phyloP scores from a whole-genome alignment of 2,797 vertebrate species.

The Labroides dimidiatus region DNA sequence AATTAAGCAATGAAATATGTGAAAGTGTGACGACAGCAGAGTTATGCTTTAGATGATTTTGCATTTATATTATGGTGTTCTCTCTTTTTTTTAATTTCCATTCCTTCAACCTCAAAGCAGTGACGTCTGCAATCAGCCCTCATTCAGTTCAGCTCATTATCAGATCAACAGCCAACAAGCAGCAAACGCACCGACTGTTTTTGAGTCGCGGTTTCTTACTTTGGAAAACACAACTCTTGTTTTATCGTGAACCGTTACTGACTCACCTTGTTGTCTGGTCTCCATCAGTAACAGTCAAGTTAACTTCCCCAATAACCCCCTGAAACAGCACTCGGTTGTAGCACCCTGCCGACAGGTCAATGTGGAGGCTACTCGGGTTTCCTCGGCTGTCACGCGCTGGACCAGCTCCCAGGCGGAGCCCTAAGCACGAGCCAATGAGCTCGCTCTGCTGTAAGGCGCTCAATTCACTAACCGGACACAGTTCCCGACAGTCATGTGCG shows the following conservation, averaged over 20 bases:
- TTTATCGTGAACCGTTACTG: not conserved
- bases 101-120: not conserved
- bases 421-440: slow-evolving; percentile 55
- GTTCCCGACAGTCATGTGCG: not conserved
- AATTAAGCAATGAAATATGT: not conserved
- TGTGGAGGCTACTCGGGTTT: slow-evolving; percentile 23
- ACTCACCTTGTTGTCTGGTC: slow-evolving; percentile 83
- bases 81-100: fast-evolving
- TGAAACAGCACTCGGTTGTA: slow-evolving; percentile 48
- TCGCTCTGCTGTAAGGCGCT: slow-evolving; percentile 6
- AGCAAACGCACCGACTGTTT: not conserved
- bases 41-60: fast-evolving
- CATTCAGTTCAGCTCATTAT: slow-evolving; percentile 38
- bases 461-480: not conserved
- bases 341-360: slow-evolving; percentile 24
- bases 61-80: not conserved
- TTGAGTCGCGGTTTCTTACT: too few relatives aligned
- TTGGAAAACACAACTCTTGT: not conserved
- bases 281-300: slow-evolving; percentile 74
- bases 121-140: slow-evolving; percentile 10
- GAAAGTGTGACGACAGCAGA: not conserved
- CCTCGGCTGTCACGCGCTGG: slow-evolving; percentile 61
- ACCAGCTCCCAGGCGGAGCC: slow-evolving; percentile 60
- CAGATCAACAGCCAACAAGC: slow-evolving; percentile 15
- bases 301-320: slow-evolving; percentile 23